Conservation (phyloP, 2,888 invertebrate genomes). For the Gymnocheta viridis region DNA sequence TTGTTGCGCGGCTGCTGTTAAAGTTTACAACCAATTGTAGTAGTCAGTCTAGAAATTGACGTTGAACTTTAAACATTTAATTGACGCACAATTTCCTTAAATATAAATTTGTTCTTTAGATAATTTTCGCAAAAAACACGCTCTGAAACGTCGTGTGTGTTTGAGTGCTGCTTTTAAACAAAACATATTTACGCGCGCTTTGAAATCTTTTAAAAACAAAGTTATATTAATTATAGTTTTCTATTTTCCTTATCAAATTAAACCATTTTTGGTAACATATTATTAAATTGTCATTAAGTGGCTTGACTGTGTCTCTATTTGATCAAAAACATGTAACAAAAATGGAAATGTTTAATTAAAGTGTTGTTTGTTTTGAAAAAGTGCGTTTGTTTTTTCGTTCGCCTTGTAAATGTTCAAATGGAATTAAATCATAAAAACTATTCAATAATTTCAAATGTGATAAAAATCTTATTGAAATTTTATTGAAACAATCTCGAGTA, state of each 20-base stretch:
- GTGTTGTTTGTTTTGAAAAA: conserved; percentile 9
- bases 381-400: neutral
- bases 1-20: conserved; percentile 35
- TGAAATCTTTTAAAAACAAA: neutral
- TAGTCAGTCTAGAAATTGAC: conserved; percentile 53
- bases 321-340: conserved; percentile 5
- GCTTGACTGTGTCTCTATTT: neutral
- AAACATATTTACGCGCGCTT: conserved; percentile 31
- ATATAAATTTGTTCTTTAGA: neutral
- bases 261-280: conserved; percentile 51
- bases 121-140: conserved; percentile 17
- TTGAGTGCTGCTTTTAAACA: neutral
- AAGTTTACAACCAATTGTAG: conserved; percentile 52
- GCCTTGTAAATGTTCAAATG: neutral
- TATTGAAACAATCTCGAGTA: conserved; percentile 47
- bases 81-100: conserved; percentile 20
- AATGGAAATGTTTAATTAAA: conserved; percentile 52
- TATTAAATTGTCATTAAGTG: conserved; percentile 37
- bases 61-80: conserved; percentile 39
- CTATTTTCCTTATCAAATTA: conserved; percentile 25
- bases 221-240: conserved; percentile 15
- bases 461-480: conserved; percentile 39
- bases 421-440: neutral
- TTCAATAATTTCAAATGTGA: conserved; percentile 6
- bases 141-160: neutral